Evolutionary conservation across 1,140 invertebrate species (phyloP).

Genomic region (Caenorhabditis elegans): DNA sequence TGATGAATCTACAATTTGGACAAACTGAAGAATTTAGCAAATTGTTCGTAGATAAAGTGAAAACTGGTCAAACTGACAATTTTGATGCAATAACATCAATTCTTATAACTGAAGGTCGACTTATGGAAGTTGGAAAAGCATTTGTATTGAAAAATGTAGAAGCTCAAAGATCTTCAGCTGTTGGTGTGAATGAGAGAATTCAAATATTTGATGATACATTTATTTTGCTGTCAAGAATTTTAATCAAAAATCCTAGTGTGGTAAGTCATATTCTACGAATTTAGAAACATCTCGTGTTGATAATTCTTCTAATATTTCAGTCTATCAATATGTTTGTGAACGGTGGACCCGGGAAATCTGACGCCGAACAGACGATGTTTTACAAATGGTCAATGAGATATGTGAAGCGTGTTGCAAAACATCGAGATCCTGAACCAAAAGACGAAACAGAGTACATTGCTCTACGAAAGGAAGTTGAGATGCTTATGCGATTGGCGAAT

Average conservation of each 20-base stretch:
- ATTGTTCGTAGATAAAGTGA: not conserved
- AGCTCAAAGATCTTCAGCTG: not conserved
- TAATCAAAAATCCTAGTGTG: not conserved
- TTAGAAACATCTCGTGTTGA: too few relatives aligned
- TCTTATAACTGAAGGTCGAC: not conserved
- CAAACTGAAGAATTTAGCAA: not conserved
- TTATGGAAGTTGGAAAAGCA: not conserved
- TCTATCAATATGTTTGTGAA: not conserved
- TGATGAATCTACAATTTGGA: not conserved
- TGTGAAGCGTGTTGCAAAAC: not conserved
- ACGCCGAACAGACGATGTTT: not conserved
- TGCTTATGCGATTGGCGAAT: not conserved
- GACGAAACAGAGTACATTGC: not conserved
- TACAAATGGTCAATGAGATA: constrained; percentile 1
- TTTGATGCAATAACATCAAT: not conserved
- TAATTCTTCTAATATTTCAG: not conserved
- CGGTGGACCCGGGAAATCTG: not conserved
- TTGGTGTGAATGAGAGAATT: not conserved
- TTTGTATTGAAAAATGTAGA: not conserved
- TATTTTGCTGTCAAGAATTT: not conserved
- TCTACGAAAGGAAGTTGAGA: not conserved
- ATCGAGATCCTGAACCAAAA: not conserved
- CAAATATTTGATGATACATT: not conserved
- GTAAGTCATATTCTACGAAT: not conserved
- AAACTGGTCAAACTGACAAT: not conserved